A percentile compares a stretch with the other conserved stretches of the same genome.
phyloP scores from a whole-genome alignment of 2,113 vertebrate genomes.

The Puffinus mauretanicus region DNA sequence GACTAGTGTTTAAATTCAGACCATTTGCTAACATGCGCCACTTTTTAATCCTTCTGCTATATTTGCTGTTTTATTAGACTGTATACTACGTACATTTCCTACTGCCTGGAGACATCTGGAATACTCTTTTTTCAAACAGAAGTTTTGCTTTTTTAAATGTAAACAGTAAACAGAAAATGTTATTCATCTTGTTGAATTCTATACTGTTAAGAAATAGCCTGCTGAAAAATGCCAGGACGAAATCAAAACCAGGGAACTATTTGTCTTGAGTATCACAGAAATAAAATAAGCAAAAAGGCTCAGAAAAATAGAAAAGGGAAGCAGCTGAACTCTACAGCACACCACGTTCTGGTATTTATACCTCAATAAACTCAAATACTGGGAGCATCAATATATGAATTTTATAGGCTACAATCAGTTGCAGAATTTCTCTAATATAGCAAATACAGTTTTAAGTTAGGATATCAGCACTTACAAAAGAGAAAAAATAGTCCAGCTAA shows the following conservation, averaged over 20 bases:
- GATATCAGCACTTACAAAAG: neutral
- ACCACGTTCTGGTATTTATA: neutral
- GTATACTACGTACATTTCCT: neutral
- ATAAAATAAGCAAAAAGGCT: neutral
- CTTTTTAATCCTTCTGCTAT: neutral
- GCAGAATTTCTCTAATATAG: neutral
- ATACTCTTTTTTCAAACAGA: neutral
- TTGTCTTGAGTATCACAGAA: neutral
- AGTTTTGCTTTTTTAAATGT: neutral
- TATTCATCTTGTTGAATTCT: slow-evolving; percentile 7
- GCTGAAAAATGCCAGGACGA: neutral
- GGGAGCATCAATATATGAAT: neutral
- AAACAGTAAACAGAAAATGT: slow-evolving; percentile 28
- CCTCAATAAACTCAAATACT: slow-evolving; percentile 3
- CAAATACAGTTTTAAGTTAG: neutral
- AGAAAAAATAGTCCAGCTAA: neutral
- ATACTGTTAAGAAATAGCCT: neutral
- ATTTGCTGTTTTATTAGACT: slow-evolving; percentile 2
- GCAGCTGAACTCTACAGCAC: neutral
- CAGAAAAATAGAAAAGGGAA: neutral
- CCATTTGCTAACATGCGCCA: neutral
- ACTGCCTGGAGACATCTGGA: slow-evolving; percentile 33
- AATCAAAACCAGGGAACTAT: slow-evolving; percentile 20
- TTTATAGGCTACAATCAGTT: slow-evolving; percentile 4
- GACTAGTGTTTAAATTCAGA: slow-evolving; percentile 27